Percentiles rank a stretch among this genome's conserved stretches.
These are phyloP conservation scores for Indri indri DNA, from an alignment of 2,113 vertebrate species.

Conservation along the genomic window DNA sequence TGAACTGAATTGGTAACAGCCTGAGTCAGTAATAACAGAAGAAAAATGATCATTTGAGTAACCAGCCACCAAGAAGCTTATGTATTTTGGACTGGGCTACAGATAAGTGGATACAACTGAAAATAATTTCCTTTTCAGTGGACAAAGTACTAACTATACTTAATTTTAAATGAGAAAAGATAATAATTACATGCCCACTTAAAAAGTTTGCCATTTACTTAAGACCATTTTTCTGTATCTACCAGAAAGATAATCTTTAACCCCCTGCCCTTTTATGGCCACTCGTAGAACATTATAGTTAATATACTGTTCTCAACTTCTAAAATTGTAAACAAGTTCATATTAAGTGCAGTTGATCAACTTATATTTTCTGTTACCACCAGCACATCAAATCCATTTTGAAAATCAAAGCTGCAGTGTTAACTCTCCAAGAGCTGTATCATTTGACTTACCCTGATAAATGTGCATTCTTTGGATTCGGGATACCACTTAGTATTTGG, in stretches of 20 bases:
- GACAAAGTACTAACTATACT: background rate
- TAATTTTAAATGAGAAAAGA: slow-evolving; percentile 46
- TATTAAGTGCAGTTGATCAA: background rate
- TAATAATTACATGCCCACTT: background rate
- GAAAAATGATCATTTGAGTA: slow-evolving; percentile 29
- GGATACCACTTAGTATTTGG: slow-evolving; percentile 13
- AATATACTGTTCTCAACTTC: background rate
- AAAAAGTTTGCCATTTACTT: background rate
- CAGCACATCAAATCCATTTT: slow-evolving; percentile 29
- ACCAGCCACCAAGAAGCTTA: slow-evolving; percentile 32
- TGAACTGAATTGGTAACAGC: slow-evolving; percentile 33
- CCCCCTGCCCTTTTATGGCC: background rate
- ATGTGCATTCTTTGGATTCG: slow-evolving; percentile 18
- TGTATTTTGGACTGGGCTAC: background rate
- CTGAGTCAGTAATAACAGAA: background rate
- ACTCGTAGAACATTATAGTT: slow-evolving; percentile 9
- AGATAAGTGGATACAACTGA: background rate
- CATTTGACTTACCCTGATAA: background rate
- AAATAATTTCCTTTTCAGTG: slow-evolving; percentile 35
- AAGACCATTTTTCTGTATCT: background rate
- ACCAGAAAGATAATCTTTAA: background rate
- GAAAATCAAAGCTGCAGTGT: slow-evolving; percentile 26
- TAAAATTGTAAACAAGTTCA: slow-evolving; percentile 49
- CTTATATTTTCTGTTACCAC: background rate
- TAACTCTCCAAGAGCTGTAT: slow-evolving; percentile 7